A percentile compares a stretch with the other conserved stretches of the same genome.
These are phyloP conservation scores for Agelas oroides DNA, from an alignment of 37 sponge, comb jelly and placozoan genomes.

Conservation along the genomic window DNA sequence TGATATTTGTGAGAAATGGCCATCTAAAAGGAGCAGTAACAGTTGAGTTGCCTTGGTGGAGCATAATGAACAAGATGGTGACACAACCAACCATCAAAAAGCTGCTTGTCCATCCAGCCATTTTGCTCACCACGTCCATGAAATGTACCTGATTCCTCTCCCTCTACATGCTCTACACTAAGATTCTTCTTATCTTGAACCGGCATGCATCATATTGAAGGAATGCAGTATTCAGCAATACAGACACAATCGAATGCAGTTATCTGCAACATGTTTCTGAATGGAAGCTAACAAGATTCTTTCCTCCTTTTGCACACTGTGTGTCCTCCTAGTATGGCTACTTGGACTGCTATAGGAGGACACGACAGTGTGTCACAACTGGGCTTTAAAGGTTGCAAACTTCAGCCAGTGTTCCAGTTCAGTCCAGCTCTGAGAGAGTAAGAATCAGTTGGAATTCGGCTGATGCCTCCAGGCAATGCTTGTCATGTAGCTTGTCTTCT, in stretches of 20 bases:
- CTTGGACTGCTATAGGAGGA: too few relatives aligned
- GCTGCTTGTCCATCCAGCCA: constrained; percentile 55
- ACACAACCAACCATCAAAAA: constrained; percentile 35
- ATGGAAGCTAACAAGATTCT: constrained; percentile 14
- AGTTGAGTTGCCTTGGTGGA: constrained; percentile 23
- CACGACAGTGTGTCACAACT: neutral
- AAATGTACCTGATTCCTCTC: constrained; percentile 56
- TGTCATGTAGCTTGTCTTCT: too few relatives aligned
- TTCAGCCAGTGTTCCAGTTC: too few relatives aligned
- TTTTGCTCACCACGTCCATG: constrained; percentile 52
- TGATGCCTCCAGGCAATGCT: too few relatives aligned
- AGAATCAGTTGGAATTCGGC: too few relatives aligned
- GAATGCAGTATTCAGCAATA: constrained; percentile 44
- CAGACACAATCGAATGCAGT: constrained; percentile 44
- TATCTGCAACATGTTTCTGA: constrained; percentile 13
- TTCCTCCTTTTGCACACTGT: neutral
- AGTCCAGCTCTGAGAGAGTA: too few relatives aligned
- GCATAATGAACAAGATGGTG: too few relatives aligned
- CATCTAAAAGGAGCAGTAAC: constrained; percentile 36
- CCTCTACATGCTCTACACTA: neutral
- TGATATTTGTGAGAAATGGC: constrained; percentile 44
- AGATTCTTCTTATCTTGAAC: constrained; percentile 5
- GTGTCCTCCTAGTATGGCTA: neutral
- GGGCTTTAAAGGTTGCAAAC: too few relatives aligned
- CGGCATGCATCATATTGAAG: constrained; percentile 46